These are phyloP conservation scores for Tragelaphus imberbis DNA, from an alignment of 2,113 vertebrate genomes.

Conservation along the genomic window DNA sequence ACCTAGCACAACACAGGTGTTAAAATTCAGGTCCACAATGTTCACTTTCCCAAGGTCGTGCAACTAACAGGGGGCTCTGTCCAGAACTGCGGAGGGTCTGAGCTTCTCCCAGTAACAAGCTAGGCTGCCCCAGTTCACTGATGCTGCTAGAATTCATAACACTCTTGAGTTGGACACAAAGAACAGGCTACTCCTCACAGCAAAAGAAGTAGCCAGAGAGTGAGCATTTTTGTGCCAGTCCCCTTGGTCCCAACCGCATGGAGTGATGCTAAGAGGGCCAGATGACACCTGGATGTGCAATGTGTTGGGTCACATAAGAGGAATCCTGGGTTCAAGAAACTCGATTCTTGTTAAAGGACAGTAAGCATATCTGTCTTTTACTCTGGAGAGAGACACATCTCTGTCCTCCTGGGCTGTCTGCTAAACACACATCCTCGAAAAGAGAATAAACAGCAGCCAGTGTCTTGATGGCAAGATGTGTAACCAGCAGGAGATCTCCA, in stretches of 20 bases:
- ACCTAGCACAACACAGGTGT: neutral
- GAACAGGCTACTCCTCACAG: neutral
- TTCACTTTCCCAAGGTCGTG: neutral
- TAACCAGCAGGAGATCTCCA: neutral
- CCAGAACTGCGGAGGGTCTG: neutral
- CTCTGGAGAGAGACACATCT: neutral
- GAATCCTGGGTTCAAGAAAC: neutral
- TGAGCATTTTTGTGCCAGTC: neutral
- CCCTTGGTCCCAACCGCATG: neutral
- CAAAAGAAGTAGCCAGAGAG: neutral
- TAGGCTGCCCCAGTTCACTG: neutral
- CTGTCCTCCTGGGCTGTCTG: neutral
- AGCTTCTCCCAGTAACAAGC: neutral
- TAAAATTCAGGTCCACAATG: neutral
- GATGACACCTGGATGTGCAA: neutral
- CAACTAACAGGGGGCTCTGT: neutral
- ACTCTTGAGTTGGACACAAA: neutral
- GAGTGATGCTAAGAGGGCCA: neutral
- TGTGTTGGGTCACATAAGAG: neutral
- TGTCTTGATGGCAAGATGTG: neutral
- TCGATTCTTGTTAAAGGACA: neutral
- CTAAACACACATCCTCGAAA: neutral
- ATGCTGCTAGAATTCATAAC: neutral
- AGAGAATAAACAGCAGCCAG: neutral
- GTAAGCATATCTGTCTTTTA: neutral